Evolutionary conservation across 2,113 vertebrate species (phyloP).

Genomic region (Dolichallabes microphthalmus): DNA sequence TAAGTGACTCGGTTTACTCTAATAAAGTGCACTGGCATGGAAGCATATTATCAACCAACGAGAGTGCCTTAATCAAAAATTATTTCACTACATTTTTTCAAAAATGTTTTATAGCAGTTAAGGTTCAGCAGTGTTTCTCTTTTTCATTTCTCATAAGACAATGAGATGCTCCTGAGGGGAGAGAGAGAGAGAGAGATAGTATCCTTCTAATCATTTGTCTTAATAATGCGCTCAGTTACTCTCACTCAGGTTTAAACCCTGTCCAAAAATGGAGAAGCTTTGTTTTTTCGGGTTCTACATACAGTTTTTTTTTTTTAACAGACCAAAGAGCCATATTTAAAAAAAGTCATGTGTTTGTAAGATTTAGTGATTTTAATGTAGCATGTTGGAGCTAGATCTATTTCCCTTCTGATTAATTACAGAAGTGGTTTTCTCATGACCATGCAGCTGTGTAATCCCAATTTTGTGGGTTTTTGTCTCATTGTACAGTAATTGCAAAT

Average conservation of each 20-base stretch:
- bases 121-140: background rate
- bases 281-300: background rate
- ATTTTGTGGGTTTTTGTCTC: too few relatives aligned
- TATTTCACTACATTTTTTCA: background rate
- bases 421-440: too few relatives aligned
- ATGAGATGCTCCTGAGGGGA: background rate
- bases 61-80: background rate
- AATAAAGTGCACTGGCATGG: background rate
- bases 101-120: background rate
- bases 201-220: background rate
- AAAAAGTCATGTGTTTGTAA: too few relatives aligned
- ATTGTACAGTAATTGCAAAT: too few relatives aligned
- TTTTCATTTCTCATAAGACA: conserved; percentile 1
- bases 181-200: background rate
- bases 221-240: background rate
- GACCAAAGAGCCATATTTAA: too few relatives aligned
- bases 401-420: too few relatives aligned
- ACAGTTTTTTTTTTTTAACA: background rate
- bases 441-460: too few relatives aligned
- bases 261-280: background rate
- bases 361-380: too few relatives aligned
- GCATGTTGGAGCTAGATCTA: too few relatives aligned
- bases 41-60: background rate
- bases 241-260: too few relatives aligned
- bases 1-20: background rate